phyloP scores from a whole-genome alignment of 2,113 vertebrate species.

The Periophthalmus modestus region DNA sequence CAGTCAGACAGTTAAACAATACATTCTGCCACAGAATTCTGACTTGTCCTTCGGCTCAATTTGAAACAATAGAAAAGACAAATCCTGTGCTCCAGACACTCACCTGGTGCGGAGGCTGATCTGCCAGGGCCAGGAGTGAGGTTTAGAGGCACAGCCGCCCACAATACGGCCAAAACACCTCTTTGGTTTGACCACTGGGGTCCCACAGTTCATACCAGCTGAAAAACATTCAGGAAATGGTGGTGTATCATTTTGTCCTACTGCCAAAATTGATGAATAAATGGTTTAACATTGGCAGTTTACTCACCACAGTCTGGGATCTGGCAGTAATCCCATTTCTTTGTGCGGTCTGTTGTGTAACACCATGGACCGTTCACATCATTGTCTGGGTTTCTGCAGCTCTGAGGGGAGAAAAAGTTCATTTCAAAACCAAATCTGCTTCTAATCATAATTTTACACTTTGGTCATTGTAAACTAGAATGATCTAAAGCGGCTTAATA shows the following conservation, averaged over 20 bases:
- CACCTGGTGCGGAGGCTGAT: constrained; percentile 90
- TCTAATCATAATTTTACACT: background rate
- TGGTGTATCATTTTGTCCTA: background rate
- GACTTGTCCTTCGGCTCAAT: background rate
- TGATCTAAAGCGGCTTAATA: too few relatives aligned
- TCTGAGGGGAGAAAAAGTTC: constrained; percentile 64
- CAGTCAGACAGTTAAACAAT: too few relatives aligned
- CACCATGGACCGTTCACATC: constrained; percentile 96
- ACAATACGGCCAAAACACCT: constrained; percentile 91
- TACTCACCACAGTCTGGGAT: constrained; percentile 86
- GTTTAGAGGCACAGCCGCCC: constrained; percentile 84
- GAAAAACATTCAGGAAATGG: background rate
- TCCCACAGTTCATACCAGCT: constrained; percentile 81
- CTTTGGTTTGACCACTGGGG: constrained; percentile 76
- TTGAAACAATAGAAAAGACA: background rate
- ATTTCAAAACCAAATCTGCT: background rate
- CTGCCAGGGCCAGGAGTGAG: constrained; percentile 98
- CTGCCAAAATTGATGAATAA: background rate
- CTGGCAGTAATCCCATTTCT: constrained; percentile 91
- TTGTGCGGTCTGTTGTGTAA: constrained; percentile 83
- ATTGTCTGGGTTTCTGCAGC: constrained; percentile 91
- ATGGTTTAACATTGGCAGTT: background rate
- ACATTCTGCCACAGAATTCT: too few relatives aligned
- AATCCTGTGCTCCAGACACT: background rate
- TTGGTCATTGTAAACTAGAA: too few relatives aligned